These are phyloP conservation scores for Nomada flava DNA, from an alignment of 2,888 invertebrate species.

Conservation along the genomic window DNA sequence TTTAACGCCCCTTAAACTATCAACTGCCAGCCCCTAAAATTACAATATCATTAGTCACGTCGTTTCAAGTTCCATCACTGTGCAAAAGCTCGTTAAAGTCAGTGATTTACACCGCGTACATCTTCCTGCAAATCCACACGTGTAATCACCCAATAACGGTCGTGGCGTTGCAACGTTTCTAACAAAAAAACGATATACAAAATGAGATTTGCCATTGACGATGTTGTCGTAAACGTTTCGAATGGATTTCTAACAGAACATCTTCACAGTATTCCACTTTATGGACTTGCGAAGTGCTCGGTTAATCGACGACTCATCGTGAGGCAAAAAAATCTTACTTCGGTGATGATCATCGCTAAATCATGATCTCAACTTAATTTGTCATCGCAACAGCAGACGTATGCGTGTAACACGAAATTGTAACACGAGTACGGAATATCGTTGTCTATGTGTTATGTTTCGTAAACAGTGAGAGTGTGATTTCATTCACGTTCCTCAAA, in stretches of 20 bases:
- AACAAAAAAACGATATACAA: not conserved
- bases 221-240: too few species aligned
- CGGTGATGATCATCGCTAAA: not conserved
- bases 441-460: not conserved
- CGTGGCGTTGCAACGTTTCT: not conserved
- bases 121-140: conserved; percentile 2
- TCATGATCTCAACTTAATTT: not conserved
- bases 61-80: not conserved
- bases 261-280: not conserved
- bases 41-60: conserved; percentile 20
- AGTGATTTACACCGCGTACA: conserved; percentile 12
- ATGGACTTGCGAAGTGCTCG: not conserved
- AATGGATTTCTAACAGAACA: too few species aligned
- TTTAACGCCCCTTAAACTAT: conserved; percentile 8
- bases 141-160: conserved; percentile 12
- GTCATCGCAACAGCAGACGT: not conserved
- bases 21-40: conserved; percentile 21
- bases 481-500: too few species aligned
- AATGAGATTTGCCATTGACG: too few species aligned
- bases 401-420: not conserved
- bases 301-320: not conserved
- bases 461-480: too few species aligned
- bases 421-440: not conserved
- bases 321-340: not conserved
- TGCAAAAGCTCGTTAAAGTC: conserved; percentile 23